Conservation (phyloP, 92 coral and sea anemone genomes). For the Zoanthus solanderi region DNA sequence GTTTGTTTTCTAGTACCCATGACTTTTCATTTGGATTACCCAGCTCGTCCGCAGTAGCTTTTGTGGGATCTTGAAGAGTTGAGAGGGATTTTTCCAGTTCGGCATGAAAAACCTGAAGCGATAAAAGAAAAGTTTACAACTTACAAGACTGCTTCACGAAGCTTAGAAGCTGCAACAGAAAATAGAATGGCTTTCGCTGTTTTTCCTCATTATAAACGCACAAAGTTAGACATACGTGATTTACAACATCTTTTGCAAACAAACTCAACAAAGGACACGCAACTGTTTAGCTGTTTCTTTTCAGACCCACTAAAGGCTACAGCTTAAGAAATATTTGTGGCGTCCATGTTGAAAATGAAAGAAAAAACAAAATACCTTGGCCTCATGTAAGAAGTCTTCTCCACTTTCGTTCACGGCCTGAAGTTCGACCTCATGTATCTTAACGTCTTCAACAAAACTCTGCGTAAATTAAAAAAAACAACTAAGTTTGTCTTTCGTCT, state of each 20-base stretch:
- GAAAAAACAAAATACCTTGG: constrained; percentile 74
- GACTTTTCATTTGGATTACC: constrained; percentile 95
- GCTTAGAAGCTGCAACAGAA: too few relatives aligned
- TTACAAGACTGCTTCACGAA: not conserved
- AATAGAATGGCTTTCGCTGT: too few relatives aligned
- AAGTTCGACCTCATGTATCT: constrained; percentile 88
- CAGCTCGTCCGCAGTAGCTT: constrained; percentile 62
- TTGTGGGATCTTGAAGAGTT: constrained; percentile 77
- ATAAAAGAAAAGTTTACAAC: not conserved
- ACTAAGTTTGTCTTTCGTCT: not conserved
- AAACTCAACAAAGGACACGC: not conserved
- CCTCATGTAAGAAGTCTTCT: constrained; percentile 97
- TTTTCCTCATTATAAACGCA: too few relatives aligned
- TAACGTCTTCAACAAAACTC: constrained; percentile 95
- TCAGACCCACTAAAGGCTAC: not conserved
- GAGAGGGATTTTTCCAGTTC: constrained; percentile 95
- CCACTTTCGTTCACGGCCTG: constrained; percentile 95
- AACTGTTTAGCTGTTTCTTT: not conserved
- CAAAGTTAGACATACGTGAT: too few relatives aligned
- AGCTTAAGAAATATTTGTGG: not conserved
- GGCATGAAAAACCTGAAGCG: constrained; percentile 88
- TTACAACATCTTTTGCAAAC: not conserved
- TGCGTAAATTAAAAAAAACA: constrained; percentile 37
- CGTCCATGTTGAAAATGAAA: not conserved
- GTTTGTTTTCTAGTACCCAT: constrained; percentile 99